Base-by-base conservation (phyloP, 37 sponge, comb jelly and placozoan genomes). In the Halichondria panicea region DNA sequence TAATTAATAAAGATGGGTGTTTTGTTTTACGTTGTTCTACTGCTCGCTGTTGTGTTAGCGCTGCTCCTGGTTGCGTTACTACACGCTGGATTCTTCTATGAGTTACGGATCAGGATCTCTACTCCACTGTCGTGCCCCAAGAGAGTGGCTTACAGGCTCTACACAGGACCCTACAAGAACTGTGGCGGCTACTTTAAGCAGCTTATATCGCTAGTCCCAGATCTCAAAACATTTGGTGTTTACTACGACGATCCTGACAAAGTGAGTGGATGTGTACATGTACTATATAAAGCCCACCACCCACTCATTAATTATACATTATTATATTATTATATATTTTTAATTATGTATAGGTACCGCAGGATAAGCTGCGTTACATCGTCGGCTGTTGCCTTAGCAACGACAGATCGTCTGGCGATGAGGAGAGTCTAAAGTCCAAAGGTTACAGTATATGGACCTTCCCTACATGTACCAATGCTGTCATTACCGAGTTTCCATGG, bases 401-500 rank as follows among this genome's bases (percentile, higher is more conserved):
- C 4, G 57, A 55, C 11, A 55, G 32, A 34, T 19, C 59, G 42
- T 22, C 44, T 4, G 64, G 19, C 12, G 25, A 36, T 1, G 89
- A 89, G 65, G 67, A 72, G 53, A 37, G 22, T 19, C 72, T 89
- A 11, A 66, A 28, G 39, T 21, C 30, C 4, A 24, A 44, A 19
- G 92, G 88, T 36, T 92, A 83, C 78, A 64, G 35, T 22, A 11
- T 92, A 0, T 65, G 71, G 76, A 77, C 80, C n/a, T 87, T 92
- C 66, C 85, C 93, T 0, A 22, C 43, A 33, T 84, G 88, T 43
- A 57, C 25, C n/a, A 75, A 81, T 45, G 88, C 85, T 18, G 78
- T 92, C 2, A 65, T 92, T 5, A 92, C 93, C 34, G 93, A 92
- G 67, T 92, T 81, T 56, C 93, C 93, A 9, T 80, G n/a, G 9